These are phyloP conservation scores for Lymantria dispar DNA, from an alignment of 2,888 invertebrate species.

Conservation along the genomic window DNA sequence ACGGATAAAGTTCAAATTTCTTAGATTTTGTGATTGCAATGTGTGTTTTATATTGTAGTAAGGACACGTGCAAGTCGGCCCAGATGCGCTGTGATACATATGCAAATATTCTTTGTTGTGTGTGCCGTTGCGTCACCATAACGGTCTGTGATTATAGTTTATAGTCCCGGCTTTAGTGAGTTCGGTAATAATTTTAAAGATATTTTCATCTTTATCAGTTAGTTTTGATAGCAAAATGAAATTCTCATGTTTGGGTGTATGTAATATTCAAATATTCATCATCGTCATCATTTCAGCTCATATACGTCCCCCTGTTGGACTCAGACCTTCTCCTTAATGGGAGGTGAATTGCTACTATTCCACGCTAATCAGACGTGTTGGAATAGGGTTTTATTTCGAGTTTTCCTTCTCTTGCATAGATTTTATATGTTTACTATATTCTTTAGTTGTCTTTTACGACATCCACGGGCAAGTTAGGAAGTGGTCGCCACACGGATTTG, in stretches of 20 bases:
- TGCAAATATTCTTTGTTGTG: conserved; percentile 78
- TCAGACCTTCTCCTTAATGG: too few relatives aligned
- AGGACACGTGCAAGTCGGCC: conserved; percentile 37
- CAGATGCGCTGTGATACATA: conserved; percentile 64
- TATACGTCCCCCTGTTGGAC: too few relatives aligned
- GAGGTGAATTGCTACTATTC: too few relatives aligned
- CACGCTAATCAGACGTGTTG: too few relatives aligned
- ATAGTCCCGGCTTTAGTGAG: conserved; percentile 34
- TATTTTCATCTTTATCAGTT: conserved; percentile 7
- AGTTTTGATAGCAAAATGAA: conserved; percentile 3
- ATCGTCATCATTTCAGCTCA: too few relatives aligned
- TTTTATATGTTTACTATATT: too few relatives aligned
- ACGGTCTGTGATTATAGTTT: conserved; percentile 50
- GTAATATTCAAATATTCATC: too few relatives aligned
- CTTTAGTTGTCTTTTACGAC: too few relatives aligned
- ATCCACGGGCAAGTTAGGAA: too few relatives aligned
- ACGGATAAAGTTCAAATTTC: conserved; percentile 19
- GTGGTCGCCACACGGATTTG: too few relatives aligned
- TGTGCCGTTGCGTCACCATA: conserved; percentile 58
- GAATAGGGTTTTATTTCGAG: too few relatives aligned
- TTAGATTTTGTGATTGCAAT: conserved; percentile 3
- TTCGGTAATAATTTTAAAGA: conserved; percentile 23
- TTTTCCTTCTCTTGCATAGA: too few relatives aligned
- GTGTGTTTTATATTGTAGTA: conserved; percentile 19
- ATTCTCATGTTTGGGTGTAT: not conserved